Evolutionary conservation across 1,140 invertebrate genomes (phyloP).

Genomic region (Lasaia peninsularis): DNA sequence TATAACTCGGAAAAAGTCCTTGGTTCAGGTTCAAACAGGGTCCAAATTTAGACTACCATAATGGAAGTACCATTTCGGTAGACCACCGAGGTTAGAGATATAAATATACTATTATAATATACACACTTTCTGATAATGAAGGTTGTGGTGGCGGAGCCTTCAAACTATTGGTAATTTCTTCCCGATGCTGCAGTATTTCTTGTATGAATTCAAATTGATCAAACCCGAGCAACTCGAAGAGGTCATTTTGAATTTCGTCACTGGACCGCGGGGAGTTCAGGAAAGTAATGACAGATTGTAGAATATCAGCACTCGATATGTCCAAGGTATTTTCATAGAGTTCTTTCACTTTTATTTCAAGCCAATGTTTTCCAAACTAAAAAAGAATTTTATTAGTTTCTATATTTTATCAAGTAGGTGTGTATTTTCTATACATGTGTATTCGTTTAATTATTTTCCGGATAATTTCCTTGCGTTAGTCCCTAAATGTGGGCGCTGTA

Average conservation of each 20-base stretch:
- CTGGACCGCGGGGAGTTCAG: slow-evolving; percentile 81
- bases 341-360: slow-evolving; percentile 78
- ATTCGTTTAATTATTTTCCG: too few species aligned
- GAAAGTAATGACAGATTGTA: slow-evolving; percentile 79
- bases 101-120: background rate
- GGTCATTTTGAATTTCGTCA: slow-evolving; percentile 89
- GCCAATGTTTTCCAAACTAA: slow-evolving; percentile 78
- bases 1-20: too few species aligned
- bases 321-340: slow-evolving; percentile 65
- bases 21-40: too few species aligned
- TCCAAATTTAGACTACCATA: too few species aligned
- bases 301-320: slow-evolving; percentile 79
- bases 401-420: background rate
- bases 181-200: slow-evolving; percentile 85
- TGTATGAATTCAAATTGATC: slow-evolving; percentile 92
- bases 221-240: slow-evolving; percentile 93
- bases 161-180: slow-evolving; percentile 77
- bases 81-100: too few species aligned
- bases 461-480: too few species aligned
- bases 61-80: too few species aligned
- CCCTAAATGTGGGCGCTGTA: too few species aligned
- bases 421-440: too few species aligned
- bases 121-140: slow-evolving; percentile 55
- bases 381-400: slow-evolving; percentile 30
- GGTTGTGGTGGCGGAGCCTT: slow-evolving; percentile 52